These are phyloP conservation scores for Austrolebias charrua DNA, from an alignment of 2,797 vertebrate genomes.

Conservation along the genomic window DNA sequence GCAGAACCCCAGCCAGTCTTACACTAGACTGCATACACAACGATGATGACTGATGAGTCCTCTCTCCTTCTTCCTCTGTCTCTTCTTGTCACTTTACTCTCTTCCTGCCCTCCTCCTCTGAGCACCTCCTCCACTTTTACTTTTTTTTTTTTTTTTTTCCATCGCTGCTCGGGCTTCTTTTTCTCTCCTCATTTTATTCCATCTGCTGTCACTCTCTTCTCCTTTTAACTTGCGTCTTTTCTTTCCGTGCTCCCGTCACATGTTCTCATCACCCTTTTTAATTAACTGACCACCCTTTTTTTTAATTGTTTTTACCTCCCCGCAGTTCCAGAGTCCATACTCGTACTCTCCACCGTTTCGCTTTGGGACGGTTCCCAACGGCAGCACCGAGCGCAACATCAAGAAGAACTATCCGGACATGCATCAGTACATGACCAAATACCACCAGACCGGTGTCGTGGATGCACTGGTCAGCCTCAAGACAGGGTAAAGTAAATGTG, in stretches of 20 bases:
- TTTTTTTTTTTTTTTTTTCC: conserved; percentile 15
- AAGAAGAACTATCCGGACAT: conserved; percentile 97
- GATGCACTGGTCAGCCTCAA: conserved; percentile 95
- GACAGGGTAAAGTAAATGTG: conserved; percentile 83
- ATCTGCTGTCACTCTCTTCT: conserved; percentile 15
- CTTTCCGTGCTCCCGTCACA: conserved; percentile 8
- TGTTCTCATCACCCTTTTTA: conserved; percentile 9
- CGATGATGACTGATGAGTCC: conserved; percentile 76
- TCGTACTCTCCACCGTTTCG: conserved; percentile 97
- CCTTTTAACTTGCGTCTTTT: conserved; percentile 6
- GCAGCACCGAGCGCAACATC: conserved; percentile 97
- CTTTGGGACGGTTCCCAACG: conserved; percentile 97
- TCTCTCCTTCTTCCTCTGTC: conserved; percentile 53
- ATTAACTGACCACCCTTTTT: conserved; percentile 23
- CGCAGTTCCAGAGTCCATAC: conserved; percentile 92
- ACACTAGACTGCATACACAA: conserved; percentile 66
- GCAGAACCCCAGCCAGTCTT: conserved; percentile 63
- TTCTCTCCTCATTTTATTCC: conserved; percentile 5
- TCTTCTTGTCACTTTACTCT: conserved; percentile 46
- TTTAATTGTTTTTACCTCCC: conserved; percentile 7
- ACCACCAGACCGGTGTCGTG: conserved; percentile 90
- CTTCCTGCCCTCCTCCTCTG: conserved; percentile 7
- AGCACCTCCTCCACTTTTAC: conserved; percentile 13
- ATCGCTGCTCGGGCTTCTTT: neutral
- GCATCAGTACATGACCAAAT: conserved; percentile 98